Evolutionary conservation across 2,797 vertebrate species (phyloP).

Genomic region (Apogon talboti): DNA sequence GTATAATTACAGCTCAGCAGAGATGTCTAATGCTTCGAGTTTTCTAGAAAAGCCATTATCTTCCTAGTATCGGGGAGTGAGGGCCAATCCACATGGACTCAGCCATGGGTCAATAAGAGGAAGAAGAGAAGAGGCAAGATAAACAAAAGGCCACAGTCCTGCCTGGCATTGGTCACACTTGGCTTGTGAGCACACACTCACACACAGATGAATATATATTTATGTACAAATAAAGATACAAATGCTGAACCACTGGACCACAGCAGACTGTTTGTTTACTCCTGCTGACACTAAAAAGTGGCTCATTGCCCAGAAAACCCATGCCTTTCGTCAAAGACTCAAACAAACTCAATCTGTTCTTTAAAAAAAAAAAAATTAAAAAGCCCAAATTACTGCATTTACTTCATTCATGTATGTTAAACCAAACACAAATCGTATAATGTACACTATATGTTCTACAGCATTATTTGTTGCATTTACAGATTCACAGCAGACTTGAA

Average conservation of each 20-base stretch:
- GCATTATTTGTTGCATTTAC: background rate
- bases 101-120: slow-evolving; percentile 60
- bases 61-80: slow-evolving; percentile 36
- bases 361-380: no score
- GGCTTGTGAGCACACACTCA: slow-evolving; percentile 15
- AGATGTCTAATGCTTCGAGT: slow-evolving; percentile 45
- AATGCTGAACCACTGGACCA: slow-evolving; percentile 43
- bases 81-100: slow-evolving; percentile 37
- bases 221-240: slow-evolving; percentile 59
- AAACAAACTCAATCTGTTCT: background rate
- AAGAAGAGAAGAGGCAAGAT: slow-evolving; percentile 34
- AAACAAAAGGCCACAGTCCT: slow-evolving; percentile 36
- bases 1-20: slow-evolving; percentile 60
- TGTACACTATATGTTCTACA: background rate
- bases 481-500: background rate
- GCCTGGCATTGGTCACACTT: slow-evolving; percentile 29
- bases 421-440: background rate
- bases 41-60: slow-evolving; percentile 72
- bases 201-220: slow-evolving; percentile 34
- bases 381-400: no score
- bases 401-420: background rate
- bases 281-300: slow-evolving; percentile 56
- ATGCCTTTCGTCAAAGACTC: slow-evolving; percentile 26
- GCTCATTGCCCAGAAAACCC: slow-evolving; percentile 38
- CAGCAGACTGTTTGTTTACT: slow-evolving; percentile 57